phyloP scores from a whole-genome alignment of 2,797 vertebrate genomes.

The Masticophis lateralis region DNA sequence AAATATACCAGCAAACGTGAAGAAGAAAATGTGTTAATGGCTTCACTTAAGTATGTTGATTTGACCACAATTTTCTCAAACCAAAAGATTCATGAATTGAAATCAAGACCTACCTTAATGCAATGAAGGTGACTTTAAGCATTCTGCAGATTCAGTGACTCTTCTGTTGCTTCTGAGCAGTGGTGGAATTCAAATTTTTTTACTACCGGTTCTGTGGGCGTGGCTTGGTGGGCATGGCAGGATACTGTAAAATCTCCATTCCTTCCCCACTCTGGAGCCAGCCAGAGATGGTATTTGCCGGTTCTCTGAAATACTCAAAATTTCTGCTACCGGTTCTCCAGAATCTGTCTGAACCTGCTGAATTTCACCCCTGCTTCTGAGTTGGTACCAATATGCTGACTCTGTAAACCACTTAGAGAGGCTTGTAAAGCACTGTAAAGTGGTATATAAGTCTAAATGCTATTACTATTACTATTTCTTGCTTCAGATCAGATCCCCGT shows the following conservation, averaged over 20 bases:
- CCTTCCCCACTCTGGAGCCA: no score
- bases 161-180: background rate
- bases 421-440: no score
- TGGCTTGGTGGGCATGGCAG: no score
- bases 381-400: background rate
- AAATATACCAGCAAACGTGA: slow-evolving; percentile 3
- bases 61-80: background rate
- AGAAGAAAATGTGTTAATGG: slow-evolving; percentile 4
- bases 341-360: no score
- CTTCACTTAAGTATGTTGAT: background rate
- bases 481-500: background rate
- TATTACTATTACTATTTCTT: background rate
- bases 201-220: no score
- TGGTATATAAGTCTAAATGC: no score
- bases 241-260: no score
- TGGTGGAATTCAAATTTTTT: no score
- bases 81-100: background rate
- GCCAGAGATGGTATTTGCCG: no score
- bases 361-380: background rate
- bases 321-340: no score
- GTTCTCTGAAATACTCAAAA: no score
- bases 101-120: background rate
- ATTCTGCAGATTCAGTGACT: background rate
- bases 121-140: background rate
- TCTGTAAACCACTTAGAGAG: no score